Base-by-base conservation (phyloP, 2,113 vertebrate genomes). In the Brachirus orientalis region DNA sequence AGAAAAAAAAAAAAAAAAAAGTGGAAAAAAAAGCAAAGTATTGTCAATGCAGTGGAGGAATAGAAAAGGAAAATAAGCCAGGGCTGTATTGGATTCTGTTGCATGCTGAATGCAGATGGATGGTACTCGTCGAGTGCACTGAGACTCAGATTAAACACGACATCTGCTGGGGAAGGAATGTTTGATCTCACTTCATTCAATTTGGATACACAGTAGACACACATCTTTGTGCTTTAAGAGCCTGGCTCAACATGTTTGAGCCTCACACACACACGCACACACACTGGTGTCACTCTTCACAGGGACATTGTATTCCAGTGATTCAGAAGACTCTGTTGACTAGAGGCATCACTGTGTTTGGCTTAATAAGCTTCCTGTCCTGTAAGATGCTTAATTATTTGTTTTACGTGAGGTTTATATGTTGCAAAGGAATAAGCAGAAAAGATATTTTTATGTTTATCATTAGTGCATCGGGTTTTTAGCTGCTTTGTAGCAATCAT, bases 311-410 rank as follows among this genome's bases (percentile, higher is more conserved):
- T 70, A 53, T 60, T 77, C 54, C 60, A 60, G 36, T 74, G 53
- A 75, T 69, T 62, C 8, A 13, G 70, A 77, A 61, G 76, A 62
- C 72, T 84, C 74, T 77, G 63, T 71, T 75, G 28, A 11, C 57
- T 19, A 18, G 47, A 73, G 62, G 54, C 57, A 77, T 74, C 79
- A 77, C 74, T 82, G 70, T 77, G 69, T 85, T 74, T 71, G 53
- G 10, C 61, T 69, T 80, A 78, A 82, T 48, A 46, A 77, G 72
- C 44, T 28, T 10, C 44, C 16, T 62, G 63, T 79, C 78, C 48
- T 65, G 35, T 56, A 74, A 62, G 87, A 48, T 17, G 67, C 71
- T 71, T 83, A 70, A 76, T 83, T 77, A 68, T 76, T 82, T 67
- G 41, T 72, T 80, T 62, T 45, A 76, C 71, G 62, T 10, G 54